Evolutionary conservation across 1,140 invertebrate species (phyloP).

Genomic region (Leptinotarsa lineolata): DNA sequence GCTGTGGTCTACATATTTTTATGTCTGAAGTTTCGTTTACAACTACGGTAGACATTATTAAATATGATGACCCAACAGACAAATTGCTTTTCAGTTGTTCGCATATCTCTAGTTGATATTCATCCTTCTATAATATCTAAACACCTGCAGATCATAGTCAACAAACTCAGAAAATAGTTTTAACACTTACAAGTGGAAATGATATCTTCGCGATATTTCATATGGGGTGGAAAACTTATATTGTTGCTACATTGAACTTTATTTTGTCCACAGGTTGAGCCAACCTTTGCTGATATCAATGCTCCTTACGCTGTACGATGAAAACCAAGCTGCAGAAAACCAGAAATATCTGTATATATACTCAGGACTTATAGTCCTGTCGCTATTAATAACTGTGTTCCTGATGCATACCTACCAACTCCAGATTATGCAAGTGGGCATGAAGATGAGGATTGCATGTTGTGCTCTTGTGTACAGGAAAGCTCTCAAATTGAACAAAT

Average conservation of each 20-base stretch:
- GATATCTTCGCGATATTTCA: neutral
- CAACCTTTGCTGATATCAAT: slow-evolving; percentile 37
- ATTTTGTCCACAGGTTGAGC: slow-evolving; percentile 57
- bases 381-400: slow-evolving; percentile 65
- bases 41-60: no score
- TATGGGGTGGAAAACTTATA: neutral
- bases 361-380: slow-evolving; percentile 71
- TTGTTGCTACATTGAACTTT: neutral
- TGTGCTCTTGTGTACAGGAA: slow-evolving; percentile 84
- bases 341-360: slow-evolving; percentile 67
- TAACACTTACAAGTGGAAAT: no score
- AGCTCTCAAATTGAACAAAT: slow-evolving; percentile 71
- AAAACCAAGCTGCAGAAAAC: slow-evolving; percentile 26
- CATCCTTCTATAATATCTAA: no score
- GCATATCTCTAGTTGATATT: no score
- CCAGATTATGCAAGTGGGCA: slow-evolving; percentile 73
- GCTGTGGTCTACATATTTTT: no score
- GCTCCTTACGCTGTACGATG: slow-evolving; percentile 34
- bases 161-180: no score
- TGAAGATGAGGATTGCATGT: slow-evolving; percentile 80
- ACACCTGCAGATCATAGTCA: no score
- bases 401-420: slow-evolving; percentile 81
- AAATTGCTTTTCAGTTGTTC: no score
- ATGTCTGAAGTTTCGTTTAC: no score
- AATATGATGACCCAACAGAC: no score